phyloP scores from a whole-genome alignment of 2,797 vertebrate genomes.

The Galagoides demidoff region DNA sequence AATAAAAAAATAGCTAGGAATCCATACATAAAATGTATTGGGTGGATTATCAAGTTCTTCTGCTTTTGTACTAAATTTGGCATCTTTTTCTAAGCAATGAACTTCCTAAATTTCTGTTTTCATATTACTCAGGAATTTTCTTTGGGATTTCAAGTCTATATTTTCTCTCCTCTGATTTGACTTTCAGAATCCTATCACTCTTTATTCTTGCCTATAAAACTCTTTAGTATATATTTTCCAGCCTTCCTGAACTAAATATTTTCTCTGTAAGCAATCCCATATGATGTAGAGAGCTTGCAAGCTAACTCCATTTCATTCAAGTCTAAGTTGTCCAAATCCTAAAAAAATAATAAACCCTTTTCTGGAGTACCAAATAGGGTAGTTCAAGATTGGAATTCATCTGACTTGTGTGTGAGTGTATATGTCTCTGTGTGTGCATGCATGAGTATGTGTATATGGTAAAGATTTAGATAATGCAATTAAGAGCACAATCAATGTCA shows the following conservation, averaged over 20 bases:
- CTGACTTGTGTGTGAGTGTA: not conserved
- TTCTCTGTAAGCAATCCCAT: not conserved
- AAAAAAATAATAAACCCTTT: not conserved
- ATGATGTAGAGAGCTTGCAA: not conserved
- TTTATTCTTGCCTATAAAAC: not conserved
- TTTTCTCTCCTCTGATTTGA: not conserved
- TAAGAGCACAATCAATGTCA: not conserved
- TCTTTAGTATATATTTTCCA: not conserved
- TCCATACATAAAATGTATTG: not conserved
- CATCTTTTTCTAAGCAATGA: not conserved
- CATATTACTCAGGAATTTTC: not conserved
- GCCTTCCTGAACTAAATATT: not conserved
- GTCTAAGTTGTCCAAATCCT: not conserved
- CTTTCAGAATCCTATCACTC: not conserved
- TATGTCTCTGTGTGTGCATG: not conserved
- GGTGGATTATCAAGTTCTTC: not conserved
- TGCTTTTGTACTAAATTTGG: not conserved
- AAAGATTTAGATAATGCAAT: conserved; percentile 24
- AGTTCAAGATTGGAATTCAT: not conserved
- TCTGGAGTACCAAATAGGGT: not conserved
- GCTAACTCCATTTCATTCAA: not conserved
- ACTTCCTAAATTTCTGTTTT: not conserved
- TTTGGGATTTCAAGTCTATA: not conserved
- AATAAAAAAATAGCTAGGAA: not conserved
- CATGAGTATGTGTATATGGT: too few species aligned